Percentiles rank a stretch among this genome's conserved stretches.
Evolutionary conservation across 1,140 invertebrate genomes (phyloP).

Genomic region (Samia ricini): DNA sequence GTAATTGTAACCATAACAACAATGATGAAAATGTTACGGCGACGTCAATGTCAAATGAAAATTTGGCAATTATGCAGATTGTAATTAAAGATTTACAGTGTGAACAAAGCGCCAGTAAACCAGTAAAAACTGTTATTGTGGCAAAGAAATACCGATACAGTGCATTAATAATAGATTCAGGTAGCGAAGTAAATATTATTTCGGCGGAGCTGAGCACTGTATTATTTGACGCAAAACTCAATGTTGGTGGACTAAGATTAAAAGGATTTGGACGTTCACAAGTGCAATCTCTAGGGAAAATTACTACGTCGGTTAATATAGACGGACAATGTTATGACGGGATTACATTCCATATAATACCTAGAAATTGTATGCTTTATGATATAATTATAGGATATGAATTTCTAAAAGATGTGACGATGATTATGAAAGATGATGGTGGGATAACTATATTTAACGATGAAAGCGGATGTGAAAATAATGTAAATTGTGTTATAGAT

Average conservation of each 20-base stretch:
- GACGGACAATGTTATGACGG: background rate
- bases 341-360: background rate
- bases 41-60: conserved; percentile 1
- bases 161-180: conserved; percentile 1
- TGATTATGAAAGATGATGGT: background rate
- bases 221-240: background rate
- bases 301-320: conserved; percentile 1
- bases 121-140: background rate
- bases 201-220: background rate
- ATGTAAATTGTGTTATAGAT: background rate
- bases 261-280: background rate
- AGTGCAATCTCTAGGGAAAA: background rate
- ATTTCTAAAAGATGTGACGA: background rate
- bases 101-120: background rate
- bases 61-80: background rate
- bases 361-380: background rate
- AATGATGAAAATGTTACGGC: background rate
- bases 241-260: background rate
- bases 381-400: background rate
- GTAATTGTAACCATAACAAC: background rate
- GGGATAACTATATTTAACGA: background rate
- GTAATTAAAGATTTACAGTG: background rate
- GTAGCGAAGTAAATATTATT: background rate
- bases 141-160: background rate
- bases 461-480: background rate